Percentiles rank a stretch among this genome's conserved stretches.
These are phyloP conservation scores for Chrysina gloriosa DNA, from an alignment of 2,888 invertebrate species.

Conservation along the genomic window DNA sequence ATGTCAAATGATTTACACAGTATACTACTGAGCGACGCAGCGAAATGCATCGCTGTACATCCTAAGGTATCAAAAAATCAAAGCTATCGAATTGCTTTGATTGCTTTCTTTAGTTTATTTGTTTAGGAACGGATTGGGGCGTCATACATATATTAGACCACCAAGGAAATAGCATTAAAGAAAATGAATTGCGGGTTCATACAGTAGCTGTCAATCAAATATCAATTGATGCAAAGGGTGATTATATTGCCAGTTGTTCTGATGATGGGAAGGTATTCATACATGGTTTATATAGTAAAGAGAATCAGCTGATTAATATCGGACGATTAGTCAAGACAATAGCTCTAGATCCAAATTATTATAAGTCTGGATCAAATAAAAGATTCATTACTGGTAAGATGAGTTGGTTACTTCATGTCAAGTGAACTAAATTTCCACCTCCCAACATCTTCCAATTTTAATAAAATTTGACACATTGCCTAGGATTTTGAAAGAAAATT, in stretches of 20 bases:
- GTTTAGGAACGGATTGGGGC: conserved; percentile 93
- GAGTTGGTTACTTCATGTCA: conserved; percentile 53
- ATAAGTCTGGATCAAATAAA: conserved; percentile 79
- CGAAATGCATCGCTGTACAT: conserved; percentile 93
- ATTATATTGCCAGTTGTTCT: conserved; percentile 92
- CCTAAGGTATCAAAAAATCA: conserved; percentile 74
- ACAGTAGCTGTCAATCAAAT: conserved; percentile 94
- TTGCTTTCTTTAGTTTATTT: conserved; percentile 76
- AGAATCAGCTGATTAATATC: conserved; percentile 81
- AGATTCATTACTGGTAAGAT: conserved; percentile 82
- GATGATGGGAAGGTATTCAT: conserved; percentile 91
- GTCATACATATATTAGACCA: conserved; percentile 91
- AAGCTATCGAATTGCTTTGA: conserved; percentile 1
- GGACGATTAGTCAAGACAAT: conserved; percentile 83
- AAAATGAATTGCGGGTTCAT: conserved; percentile 81
- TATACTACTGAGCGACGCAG: conserved; percentile 86
- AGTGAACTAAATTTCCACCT: no score
- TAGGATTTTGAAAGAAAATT: no score
- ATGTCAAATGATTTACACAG: conserved; percentile 87
- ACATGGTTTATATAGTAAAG: conserved; percentile 86
- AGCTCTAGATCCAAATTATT: conserved; percentile 57
- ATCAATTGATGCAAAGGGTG: conserved; percentile 93
- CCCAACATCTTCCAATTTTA: no score
- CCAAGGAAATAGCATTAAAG: conserved; percentile 84
- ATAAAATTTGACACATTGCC: no score